Evolutionary conservation across 1,140 invertebrate species (phyloP).

Genomic region (Lepidurus packardi): DNA sequence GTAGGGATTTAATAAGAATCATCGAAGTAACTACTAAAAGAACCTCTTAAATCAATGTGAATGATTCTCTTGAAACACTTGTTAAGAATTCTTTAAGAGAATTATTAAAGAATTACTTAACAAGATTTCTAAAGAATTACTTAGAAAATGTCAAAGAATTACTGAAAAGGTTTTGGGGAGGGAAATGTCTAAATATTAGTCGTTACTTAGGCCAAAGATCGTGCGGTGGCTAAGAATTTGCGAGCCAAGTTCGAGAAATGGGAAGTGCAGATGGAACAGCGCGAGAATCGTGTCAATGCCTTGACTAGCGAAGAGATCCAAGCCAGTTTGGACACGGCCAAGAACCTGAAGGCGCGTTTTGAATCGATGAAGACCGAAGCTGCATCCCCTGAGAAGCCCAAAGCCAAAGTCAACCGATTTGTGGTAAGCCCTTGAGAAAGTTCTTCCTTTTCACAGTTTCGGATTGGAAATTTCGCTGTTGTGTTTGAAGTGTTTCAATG

Average conservation of each 20-base stretch:
- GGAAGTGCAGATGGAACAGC: slow-evolving; percentile 59
- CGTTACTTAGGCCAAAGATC: slow-evolving; percentile 57
- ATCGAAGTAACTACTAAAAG: too few species aligned
- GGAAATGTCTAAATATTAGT: not conserved
- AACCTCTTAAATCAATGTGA: too few species aligned
- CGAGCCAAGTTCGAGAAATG: slow-evolving; percentile 87
- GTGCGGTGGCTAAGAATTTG: slow-evolving; percentile 76
- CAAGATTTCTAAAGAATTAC: too few species aligned
- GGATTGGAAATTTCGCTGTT: not conserved
- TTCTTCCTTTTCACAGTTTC: not conserved
- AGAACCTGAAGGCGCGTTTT: slow-evolving; percentile 73
- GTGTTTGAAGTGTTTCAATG: not conserved
- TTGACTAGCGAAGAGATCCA: slow-evolving; percentile 42
- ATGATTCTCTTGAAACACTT: too few species aligned
- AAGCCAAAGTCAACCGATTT: slow-evolving; percentile 74
- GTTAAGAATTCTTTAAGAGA: too few species aligned
- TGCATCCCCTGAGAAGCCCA: slow-evolving; percentile 51
- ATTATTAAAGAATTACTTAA: too few species aligned
- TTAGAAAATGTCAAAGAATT: too few species aligned
- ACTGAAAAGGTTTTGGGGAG: too few species aligned
- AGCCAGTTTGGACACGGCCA: slow-evolving; percentile 63
- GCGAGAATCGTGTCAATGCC: slow-evolving; percentile 39
- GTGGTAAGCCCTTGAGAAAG: slow-evolving; percentile 58
- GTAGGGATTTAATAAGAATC: too few species aligned
- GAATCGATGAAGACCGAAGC: slow-evolving; percentile 61